These are phyloP conservation scores for Papilio demoleus DNA, from an alignment of 2,888 invertebrate species.

Conservation along the genomic window DNA sequence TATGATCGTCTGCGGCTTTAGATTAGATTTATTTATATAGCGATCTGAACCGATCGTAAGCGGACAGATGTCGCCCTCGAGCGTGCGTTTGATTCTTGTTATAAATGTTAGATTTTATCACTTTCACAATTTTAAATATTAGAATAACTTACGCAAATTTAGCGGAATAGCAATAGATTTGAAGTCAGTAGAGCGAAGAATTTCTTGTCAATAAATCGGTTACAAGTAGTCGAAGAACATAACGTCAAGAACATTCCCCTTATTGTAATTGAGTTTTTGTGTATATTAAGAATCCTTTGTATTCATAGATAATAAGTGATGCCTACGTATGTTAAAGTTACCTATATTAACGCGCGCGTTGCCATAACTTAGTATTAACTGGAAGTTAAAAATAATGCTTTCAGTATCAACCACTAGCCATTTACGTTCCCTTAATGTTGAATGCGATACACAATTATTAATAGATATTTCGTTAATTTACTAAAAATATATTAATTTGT, in stretches of 20 bases:
- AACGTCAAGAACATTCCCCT: slow-evolving; percentile 66
- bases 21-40: slow-evolving; percentile 38
- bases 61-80: slow-evolving; percentile 52
- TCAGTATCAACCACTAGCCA: slow-evolving; percentile 28
- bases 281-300: slow-evolving; percentile 67
- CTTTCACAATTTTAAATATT: slow-evolving; percentile 61
- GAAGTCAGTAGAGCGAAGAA: slow-evolving; percentile 41
- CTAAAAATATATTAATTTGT: slow-evolving; percentile 33
- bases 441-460: slow-evolving; percentile 13
- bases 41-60: slow-evolving; percentile 44
- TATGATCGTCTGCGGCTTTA: slow-evolving; percentile 20
- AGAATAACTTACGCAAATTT: slow-evolving; percentile 47
- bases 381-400: slow-evolving; percentile 36
- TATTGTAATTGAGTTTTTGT: slow-evolving; percentile 61
- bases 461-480: slow-evolving; percentile 26
- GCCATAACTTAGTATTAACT: slow-evolving; percentile 73
- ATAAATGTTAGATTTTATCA: slow-evolving; percentile 76
- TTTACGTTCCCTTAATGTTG: slow-evolving; percentile 26
- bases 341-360: slow-evolving; percentile 74
- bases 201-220: slow-evolving; percentile 30
- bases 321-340: slow-evolving; percentile 68
- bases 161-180: slow-evolving; percentile 55
- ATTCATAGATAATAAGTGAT: slow-evolving; percentile 59
- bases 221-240: slow-evolving; percentile 29
- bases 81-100: slow-evolving; percentile 67